phyloP scores from a whole-genome alignment of 2,113 vertebrate species.

The Cyprinus carpio region DNA sequence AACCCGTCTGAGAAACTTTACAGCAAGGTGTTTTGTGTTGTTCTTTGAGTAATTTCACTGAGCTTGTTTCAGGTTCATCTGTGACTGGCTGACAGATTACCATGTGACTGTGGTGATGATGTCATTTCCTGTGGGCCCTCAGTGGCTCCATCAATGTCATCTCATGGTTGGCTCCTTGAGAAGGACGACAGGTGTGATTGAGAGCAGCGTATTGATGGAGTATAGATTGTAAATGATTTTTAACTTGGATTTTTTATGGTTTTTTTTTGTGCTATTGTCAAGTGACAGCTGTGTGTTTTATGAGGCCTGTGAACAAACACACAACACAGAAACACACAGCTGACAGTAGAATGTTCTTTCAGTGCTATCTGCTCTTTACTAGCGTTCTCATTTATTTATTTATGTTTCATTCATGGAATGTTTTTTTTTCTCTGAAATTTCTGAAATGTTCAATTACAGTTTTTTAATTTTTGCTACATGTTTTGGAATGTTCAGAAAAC shows the following conservation, averaged over 20 bases:
- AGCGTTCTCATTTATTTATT: too few relatives aligned
- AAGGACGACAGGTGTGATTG: slow-evolving; percentile 19
- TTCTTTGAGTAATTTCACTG: neutral
- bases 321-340: too few relatives aligned
- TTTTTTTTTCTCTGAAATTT: too few relatives aligned
- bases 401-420: too few relatives aligned
- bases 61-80: neutral
- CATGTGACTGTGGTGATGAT: neutral
- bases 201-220: slow-evolving; percentile 6
- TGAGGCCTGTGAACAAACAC: neutral
- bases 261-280: neutral
- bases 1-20: too few relatives aligned
- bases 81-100: neutral
- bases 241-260: neutral
- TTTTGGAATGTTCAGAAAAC: too few relatives aligned
- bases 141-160: neutral
- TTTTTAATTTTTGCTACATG: too few relatives aligned
- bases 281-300: neutral
- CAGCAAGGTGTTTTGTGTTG: too few relatives aligned
- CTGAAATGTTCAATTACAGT: too few relatives aligned
- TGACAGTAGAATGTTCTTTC: too few relatives aligned
- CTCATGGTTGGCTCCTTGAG: neutral
- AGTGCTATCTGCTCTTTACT: too few relatives aligned
- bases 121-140: neutral
- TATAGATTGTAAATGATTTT: neutral